Percentiles rank a stretch among this genome's conserved stretches.
phyloP scores from a whole-genome alignment of 2,888 invertebrate species.

The Nineta flava region DNA sequence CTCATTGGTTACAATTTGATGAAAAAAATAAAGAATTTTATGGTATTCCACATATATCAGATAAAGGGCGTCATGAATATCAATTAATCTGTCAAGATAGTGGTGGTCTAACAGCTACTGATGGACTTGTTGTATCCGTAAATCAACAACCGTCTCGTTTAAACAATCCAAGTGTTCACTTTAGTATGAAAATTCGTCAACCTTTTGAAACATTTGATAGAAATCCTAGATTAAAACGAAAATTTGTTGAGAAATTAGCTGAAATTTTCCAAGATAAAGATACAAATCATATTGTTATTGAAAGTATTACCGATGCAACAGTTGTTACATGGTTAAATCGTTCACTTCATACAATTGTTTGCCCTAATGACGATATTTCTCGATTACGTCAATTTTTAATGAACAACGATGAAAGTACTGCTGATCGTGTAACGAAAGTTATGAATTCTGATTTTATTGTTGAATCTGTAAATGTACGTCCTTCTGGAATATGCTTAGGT shows the following conservation, averaged over 20 bases:
- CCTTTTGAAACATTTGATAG: conserved; percentile 50
- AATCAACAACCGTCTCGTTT: conserved; percentile 42
- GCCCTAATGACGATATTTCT: conserved; percentile 63
- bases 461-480: conserved; percentile 42
- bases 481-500: conserved; percentile 39
- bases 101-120: conserved; percentile 57
- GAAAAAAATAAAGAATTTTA: conserved; percentile 75
- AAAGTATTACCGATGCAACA: conserved; percentile 49
- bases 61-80: conserved; percentile 61
- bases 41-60: conserved; percentile 59
- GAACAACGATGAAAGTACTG: conserved; percentile 41
- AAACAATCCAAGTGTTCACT: conserved; percentile 51
- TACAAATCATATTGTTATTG: conserved; percentile 56
- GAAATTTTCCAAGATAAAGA: conserved; percentile 60
- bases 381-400: conserved; percentile 54
- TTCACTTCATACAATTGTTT: conserved; percentile 52
- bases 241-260: conserved; percentile 64
- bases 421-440: conserved; percentile 42
- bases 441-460: conserved; percentile 60
- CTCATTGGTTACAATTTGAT: conserved; percentile 83
- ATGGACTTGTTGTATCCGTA: conserved; percentile 63
- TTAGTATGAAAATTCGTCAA: conserved; percentile 62
- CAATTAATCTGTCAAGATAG: conserved; percentile 62
- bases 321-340: conserved; percentile 70
- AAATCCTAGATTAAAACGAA: conserved; percentile 56